Evolutionary conservation across 2,888 invertebrate genomes (phyloP), one percentile per base, ranked within the genome.

Genomic region (Cremastobaeus sp.): DNA sequence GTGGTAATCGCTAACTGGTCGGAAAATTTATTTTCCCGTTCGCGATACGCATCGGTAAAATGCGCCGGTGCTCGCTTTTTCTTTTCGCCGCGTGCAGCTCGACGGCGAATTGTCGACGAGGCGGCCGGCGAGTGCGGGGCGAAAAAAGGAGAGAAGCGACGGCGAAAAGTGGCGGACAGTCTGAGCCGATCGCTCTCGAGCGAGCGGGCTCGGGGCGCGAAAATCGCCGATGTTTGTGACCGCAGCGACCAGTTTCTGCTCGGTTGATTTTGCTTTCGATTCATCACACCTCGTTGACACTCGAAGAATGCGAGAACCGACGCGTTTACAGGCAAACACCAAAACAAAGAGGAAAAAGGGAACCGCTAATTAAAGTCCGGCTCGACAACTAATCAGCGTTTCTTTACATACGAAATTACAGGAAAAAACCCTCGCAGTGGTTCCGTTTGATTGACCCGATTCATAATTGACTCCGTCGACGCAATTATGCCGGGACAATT

Each of bases 181-280:
- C n/a, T n/a, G n/a, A n/a, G n/a, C 77, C 85, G 82, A 87, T 86
- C 78, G 77, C 69, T 82, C 73, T 74, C 84, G 87, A 86, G 78
- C 81, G 82, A 76, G 52, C 80, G 83, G 77, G 76, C 76, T 73
- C 76, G 59, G 81, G 85, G 85, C 82, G 86, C 83, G 84, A 84
- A 84, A 84, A 78, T 65, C 35, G 34, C 17, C 20, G 4, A 25
- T 47, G 66, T 50, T n/a, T 59, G 34, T 43, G 60, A 72, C 50
- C 54, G 54, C 55, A 76, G 59, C 62, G 50, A 12, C 30, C 64
- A 30, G 37, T 52, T 75, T 52, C 39, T 57, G 52, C 66, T 71
- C 57, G 30, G 62, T 54, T 70, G 60, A 57, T 60, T 59, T 11
- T 15, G 37, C 28, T n/a, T 52, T 15, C 20, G 35, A 52, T 52